phyloP scores from a whole-genome alignment of 2,797 vertebrate species.

The Leucoraja ocellata region DNA sequence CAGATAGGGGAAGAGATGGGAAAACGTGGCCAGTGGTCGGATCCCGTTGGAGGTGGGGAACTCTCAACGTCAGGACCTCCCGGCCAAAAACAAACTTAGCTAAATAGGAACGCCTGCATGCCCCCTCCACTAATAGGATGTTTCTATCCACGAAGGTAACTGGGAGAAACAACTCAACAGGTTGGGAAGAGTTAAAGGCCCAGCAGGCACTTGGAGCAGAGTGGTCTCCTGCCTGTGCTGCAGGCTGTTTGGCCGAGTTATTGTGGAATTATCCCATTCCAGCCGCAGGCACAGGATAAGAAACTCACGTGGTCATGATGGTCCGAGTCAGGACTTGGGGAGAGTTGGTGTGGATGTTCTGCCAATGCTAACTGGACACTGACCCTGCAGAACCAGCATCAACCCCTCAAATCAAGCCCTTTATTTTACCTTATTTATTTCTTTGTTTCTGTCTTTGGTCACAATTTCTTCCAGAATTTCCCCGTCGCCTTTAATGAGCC shows the following conservation, averaged over 20 bases:
- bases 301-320: not conserved
- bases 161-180: too few species aligned
- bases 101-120: too few species aligned
- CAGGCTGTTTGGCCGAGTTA: not conserved
- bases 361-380: not conserved
- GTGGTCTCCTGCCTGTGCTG: too few species aligned
- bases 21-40: too few species aligned
- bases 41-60: too few species aligned
- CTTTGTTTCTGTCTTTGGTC: conserved; percentile 81
- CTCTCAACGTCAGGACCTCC: too few species aligned
- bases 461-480: conserved; percentile 94
- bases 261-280: not conserved
- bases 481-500: conserved; percentile 87
- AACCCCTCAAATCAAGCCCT: not conserved
- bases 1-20: too few species aligned
- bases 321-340: not conserved
- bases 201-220: too few species aligned
- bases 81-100: too few species aligned
- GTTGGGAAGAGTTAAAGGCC: too few species aligned
- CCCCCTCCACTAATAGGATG: too few species aligned
- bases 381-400: fast-evolving
- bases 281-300: not conserved
- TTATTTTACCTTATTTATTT: conserved; percentile 85
- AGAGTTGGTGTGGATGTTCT: not conserved
- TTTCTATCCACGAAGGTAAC: too few species aligned